phyloP scores from a whole-genome alignment of 1,140 invertebrate species.

The Odontomachus brunneus region DNA sequence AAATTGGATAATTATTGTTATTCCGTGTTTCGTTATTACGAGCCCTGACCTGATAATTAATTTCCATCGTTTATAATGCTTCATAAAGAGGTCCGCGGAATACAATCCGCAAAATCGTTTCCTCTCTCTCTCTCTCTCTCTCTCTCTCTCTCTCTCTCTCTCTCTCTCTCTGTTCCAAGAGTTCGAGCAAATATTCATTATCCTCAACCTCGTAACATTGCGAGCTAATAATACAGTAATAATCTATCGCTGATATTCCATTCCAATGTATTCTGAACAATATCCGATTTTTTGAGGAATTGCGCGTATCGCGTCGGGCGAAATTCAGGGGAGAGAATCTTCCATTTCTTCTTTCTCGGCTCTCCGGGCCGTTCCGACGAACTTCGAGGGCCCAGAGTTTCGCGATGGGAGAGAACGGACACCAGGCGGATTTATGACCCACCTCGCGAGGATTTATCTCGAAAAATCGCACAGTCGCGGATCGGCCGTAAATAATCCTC shows the following conservation, averaged over 20 bases:
- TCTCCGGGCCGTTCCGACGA: slow-evolving; percentile 9
- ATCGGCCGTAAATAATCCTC: slow-evolving; percentile 57
- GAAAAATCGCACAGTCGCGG: slow-evolving; percentile 47
- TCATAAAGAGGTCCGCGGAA: neutral
- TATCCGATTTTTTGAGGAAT: no score
- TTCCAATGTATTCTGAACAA: no score
- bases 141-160: no score
- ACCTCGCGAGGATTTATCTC: slow-evolving; percentile 51
- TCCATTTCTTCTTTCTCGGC: slow-evolving; percentile 12
- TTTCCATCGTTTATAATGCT: slow-evolving; percentile 2
- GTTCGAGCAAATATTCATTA: no score
- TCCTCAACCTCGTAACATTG: neutral
- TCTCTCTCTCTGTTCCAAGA: no score
- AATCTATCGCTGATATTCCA: no score
- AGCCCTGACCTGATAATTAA: slow-evolving; percentile 15
- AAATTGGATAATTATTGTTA: neutral
- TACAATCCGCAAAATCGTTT: neutral
- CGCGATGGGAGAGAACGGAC: slow-evolving; percentile 3
- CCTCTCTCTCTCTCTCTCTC: no score
- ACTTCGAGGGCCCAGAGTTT: slow-evolving; percentile 1
- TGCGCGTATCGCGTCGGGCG: neutral
- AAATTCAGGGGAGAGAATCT: neutral
- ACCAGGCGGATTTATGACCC: slow-evolving; percentile 47
- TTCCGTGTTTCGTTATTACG: neutral
- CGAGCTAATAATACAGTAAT: neutral